phyloP scores from a whole-genome alignment of 2,113 vertebrate species.

The Channa maculata region DNA sequence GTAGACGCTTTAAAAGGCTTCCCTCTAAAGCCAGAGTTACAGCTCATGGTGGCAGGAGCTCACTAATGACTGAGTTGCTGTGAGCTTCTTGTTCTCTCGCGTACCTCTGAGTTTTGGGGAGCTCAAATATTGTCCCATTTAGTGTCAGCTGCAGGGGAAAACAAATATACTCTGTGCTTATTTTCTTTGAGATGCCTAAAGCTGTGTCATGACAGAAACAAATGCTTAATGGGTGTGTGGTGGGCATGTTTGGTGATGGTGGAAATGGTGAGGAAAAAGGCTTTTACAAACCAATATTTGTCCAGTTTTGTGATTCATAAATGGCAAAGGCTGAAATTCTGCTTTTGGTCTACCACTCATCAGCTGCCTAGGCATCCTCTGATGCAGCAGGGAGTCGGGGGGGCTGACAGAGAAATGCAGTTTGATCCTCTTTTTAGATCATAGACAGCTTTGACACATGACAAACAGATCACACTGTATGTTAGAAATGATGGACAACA shows the following conservation, averaged over 20 bases:
- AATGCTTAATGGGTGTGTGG: conserved; percentile 2
- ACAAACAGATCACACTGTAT: background rate
- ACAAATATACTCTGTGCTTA: conserved; percentile 44
- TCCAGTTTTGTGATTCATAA: conserved; percentile 38
- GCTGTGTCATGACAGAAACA: conserved; percentile 16
- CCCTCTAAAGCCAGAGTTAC: conserved; percentile 22
- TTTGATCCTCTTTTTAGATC: conserved; percentile 21
- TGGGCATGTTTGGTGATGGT: background rate
- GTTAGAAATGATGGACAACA: background rate
- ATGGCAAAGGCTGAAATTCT: conserved; percentile 17
- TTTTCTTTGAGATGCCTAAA: conserved; percentile 35
- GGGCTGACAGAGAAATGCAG: conserved; percentile 10
- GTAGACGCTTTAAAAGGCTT: background rate
- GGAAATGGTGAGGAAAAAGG: background rate
- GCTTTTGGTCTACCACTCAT: conserved; percentile 19
- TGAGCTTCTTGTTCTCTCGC: conserved; percentile 31
- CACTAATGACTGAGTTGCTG: conserved; percentile 43
- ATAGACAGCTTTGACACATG: conserved; percentile 4
- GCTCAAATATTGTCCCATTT: conserved; percentile 58
- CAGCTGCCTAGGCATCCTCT: conserved; percentile 17
- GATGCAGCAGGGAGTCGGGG: conserved; percentile 8
- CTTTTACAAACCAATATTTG: background rate
- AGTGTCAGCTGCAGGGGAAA: conserved; percentile 55
- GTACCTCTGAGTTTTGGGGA: conserved; percentile 46
- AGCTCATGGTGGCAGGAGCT: conserved; percentile 29